Base-by-base conservation (phyloP, 2,797 vertebrate genomes). In the Varecia variegata region DNA sequence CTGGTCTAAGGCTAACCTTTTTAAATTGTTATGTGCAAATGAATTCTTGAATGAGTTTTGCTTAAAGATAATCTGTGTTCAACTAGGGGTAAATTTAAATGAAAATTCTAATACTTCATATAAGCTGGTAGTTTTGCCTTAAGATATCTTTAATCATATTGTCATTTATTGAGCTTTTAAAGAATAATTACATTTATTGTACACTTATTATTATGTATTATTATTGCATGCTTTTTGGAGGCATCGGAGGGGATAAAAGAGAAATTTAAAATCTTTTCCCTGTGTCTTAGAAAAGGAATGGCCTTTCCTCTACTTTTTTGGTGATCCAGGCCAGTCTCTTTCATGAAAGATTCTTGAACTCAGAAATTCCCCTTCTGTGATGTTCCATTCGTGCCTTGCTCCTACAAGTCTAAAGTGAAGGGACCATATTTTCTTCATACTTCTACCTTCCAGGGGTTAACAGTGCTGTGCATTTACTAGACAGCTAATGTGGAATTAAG, bases 41-140 rank as follows among this genome's bases (percentile, higher is more conserved):
- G 58, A 95, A 92, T 96, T 96, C 13, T 90, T 92, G 74, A 94
- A 86, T 93, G 73, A 70, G 32, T 97, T 95, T 94, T 92, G 38
- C 60, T 85, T 96, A 84, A 89, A 96, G 81, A 83, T 14, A 83
- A 58, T 93, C 45, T 94, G 3, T 96, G 62, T 94, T 97, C 91
- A 56, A 83, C 45, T 81, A 93, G 93, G 52, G 90, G 2, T 68
- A 70, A 88, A 90, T 95, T 86, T 82, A 95, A 88, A 45, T 38
- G 3, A 81, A 79, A 9, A 15, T 85, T 96, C n/a, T 95, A 32
- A 47, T 88, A 92, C 96, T 97, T 96, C 23, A 79, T 71, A 56
- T 38, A 93, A 79, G n/a, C 54, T 97, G 13, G 6, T 95, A 35
- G 27, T 84, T 97, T 90, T 97, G 40, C 73, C 70, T 95, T 93